These are phyloP conservation scores for Arbacia lixula DNA, from an alignment of 53 echinoderm and acorn worm species.

Conservation along the genomic window DNA sequence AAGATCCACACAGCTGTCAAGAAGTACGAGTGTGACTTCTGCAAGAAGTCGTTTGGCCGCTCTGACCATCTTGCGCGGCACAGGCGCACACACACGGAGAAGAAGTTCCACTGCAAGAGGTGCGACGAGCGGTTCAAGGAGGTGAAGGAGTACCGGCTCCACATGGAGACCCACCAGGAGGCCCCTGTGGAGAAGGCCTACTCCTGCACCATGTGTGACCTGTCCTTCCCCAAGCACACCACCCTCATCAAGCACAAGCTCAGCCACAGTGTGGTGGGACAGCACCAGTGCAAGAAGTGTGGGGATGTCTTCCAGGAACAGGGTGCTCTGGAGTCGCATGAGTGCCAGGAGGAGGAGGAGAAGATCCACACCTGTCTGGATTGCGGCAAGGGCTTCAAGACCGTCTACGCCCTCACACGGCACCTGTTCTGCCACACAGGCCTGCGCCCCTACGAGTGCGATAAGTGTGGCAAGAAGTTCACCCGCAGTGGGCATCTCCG, in stretches of 20 bases:
- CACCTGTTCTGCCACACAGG: constrained; percentile 53
- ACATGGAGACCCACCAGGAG: constrained; percentile 38
- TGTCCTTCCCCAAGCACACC: constrained; percentile 52
- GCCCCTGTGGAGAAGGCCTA: constrained; percentile 16
- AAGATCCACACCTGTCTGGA: constrained; percentile 42
- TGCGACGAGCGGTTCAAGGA: constrained; percentile 49
- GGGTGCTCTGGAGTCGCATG: constrained; percentile 13
- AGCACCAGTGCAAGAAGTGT: constrained; percentile 62
- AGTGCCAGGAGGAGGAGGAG: constrained; percentile 34
- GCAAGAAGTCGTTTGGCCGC: constrained; percentile 43
- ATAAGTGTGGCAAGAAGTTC: constrained; percentile 51
- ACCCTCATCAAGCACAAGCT: constrained; percentile 57
- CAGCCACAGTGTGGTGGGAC: constrained; percentile 46
- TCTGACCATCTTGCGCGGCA: constrained; percentile 48
- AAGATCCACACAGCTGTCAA: constrained; percentile 35
- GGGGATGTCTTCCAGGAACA: constrained; percentile 34
- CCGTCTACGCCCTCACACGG: constrained; percentile 50
- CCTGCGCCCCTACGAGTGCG: constrained; percentile 33
- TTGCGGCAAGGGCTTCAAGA: constrained; percentile 41
- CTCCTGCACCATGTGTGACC: constrained; percentile 42
- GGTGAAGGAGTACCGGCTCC: constrained; percentile 40
- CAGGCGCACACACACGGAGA: constrained; percentile 44
- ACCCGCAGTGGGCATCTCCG: constrained; percentile 45
- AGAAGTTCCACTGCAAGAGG: constrained; percentile 38
- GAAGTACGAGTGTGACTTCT: constrained; percentile 48